Base-by-base conservation (phyloP, 2,113 vertebrate species). In the Gnathonemus echidnorhynchus region DNA sequence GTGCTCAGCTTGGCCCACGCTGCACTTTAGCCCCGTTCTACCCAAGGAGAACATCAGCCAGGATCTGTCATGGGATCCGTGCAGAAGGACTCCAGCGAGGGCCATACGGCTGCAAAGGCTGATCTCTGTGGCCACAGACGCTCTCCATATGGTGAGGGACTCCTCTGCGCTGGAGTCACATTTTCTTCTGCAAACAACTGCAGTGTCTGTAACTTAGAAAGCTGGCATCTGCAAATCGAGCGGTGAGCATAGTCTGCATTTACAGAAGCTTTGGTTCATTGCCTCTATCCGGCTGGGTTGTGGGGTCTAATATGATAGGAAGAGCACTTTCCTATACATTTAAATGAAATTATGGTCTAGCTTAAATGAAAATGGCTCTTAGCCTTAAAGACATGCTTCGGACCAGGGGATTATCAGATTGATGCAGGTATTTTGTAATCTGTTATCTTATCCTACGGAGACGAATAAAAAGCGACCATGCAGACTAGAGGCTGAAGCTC, bases 281-380 rank as follows among this genome's bases (percentile, higher is more conserved):
- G 58, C 48, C 6, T 77, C 45, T 49, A 49, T 9, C 21, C 8
- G n/a, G n/a, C 42, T 77, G 66, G 88, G 62, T 88, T 49, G 31
- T 74, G 62, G 53, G 45, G 62, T 74, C 31, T 31, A 89, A 52
- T 50, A 89, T 89, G n/a, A 89, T 89, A 80, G 48, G 13, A 39
- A 66, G 88, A 89, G 27, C 66, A 89, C 66, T 89, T 89, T 74
- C n/a, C 7, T 89, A n/a, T 89, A 48, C 27, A 49, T 48, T 77
- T 89, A 89, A 77, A 89, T 77, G n/a, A 74, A 89, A 74, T 89
- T 89, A 88, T 56, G 45, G 46, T 89, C 27, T 80, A 46, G 7
- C 48, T 50, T 80, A 77, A 39, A 49, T 52, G 66, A n/a, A 89
- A 39, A 50, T 50, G 11, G 46, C 7, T 8, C 48, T 35, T 48